Conservation (phyloP, 2,797 vertebrate species). For the Cossypha polioptera region DNA sequence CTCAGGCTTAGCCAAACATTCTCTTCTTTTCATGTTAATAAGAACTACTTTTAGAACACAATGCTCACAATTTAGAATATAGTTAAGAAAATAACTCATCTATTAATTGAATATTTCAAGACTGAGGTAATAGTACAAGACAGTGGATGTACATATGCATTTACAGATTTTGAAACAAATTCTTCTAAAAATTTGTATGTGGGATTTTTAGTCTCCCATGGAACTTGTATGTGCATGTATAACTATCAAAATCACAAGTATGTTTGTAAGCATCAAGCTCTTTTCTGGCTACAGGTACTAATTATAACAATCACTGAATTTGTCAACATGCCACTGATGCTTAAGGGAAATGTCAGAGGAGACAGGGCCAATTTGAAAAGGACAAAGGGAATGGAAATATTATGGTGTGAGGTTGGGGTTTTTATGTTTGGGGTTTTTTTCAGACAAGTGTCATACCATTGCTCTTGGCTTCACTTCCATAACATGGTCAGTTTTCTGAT, state of each 20-base stretch:
- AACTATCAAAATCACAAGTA: background rate
- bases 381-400: background rate
- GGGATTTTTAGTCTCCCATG: background rate
- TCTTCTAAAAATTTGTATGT: background rate
- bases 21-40: background rate
- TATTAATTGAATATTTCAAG: background rate
- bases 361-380: background rate
- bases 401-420: background rate
- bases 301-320: background rate
- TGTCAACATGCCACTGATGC: background rate
- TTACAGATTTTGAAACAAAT: background rate
- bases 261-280: background rate
- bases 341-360: background rate
- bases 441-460: background rate
- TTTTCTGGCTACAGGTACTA: background rate
- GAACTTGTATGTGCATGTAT: background rate
- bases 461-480: background rate
- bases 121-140: background rate
- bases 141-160: background rate
- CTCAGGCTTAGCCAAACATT: background rate
- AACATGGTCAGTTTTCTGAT: background rate
- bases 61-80: background rate
- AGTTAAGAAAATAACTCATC: background rate
- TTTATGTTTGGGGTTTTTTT: background rate
- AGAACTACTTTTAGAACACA: background rate